Evolutionary conservation across 2,113 vertebrate species (phyloP), one percentile per base, ranked within the genome.

Genomic region (Macrotus californicus): DNA sequence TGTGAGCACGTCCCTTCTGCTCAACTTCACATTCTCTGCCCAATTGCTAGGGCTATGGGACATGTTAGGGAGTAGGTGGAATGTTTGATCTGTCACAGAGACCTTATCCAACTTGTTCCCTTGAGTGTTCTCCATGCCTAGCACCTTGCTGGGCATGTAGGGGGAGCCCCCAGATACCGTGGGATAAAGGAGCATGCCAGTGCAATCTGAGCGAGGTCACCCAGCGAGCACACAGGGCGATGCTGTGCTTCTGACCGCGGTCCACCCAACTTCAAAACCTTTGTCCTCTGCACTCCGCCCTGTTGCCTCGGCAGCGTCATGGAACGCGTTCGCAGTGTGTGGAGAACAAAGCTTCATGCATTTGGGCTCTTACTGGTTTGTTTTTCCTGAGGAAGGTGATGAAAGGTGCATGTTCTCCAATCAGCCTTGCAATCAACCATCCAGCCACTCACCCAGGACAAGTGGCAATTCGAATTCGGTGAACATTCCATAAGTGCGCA

Each of bases 361-460:
- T 84, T 89, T 84, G 91, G 82, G 21, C 69, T 86, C 93, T 92
- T 97, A 83, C 91, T 86, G 93, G 91, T 79, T 81, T 95, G 86
- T 91, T 86, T 94, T 87, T 94, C 89, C 94, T 81, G 95, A 94
- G 81, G 94, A 97, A 85, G 84, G 89, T 66, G 86, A 96, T 94
- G 91, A 93, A 93, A 93, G 86, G 59, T 80, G 46, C 93, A 76
- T 72, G 82, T 76, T 93, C 86, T 89, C 52, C 93, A 93, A 96
- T 94, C 93, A 96, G 96, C 54, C 36, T 70, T 39, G 94, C 86
- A 95, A 94, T 97, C 91, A 96, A 90, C 70, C 88, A 13, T 80
- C 29, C 87, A 86, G 31, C 79, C 83, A 87, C 95, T 96, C 95
- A 81, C 92, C 66, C 24, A 15, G 66, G 89, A 84, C 75, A 80